Evolutionary conservation across 2,888 invertebrate genomes (phyloP).

Genomic region (Seladonia tumulorum): DNA sequence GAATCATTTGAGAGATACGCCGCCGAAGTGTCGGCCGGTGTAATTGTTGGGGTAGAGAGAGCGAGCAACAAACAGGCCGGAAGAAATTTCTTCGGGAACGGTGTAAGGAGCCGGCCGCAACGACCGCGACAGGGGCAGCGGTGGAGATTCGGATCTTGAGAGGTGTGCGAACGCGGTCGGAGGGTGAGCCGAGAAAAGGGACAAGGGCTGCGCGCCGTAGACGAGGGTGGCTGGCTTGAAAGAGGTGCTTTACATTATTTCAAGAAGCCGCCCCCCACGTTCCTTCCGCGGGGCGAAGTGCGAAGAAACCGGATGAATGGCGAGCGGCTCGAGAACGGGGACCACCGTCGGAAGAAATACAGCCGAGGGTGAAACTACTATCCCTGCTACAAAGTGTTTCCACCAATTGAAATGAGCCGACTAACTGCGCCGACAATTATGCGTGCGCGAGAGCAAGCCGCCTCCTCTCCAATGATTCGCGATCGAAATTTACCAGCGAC

Average conservation of each 20-base stretch:
- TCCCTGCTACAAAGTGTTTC: conserved; percentile 7
- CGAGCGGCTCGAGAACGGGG: conserved; percentile 35
- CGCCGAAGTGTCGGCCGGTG: conserved; percentile 49
- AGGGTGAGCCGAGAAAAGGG: conserved; percentile 38
- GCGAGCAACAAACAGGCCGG: conserved; percentile 62
- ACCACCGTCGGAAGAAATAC: conserved; percentile 31
- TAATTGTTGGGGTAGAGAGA: conserved; percentile 57
- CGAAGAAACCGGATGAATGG: conserved; percentile 59
- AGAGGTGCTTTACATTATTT: conserved; percentile 75
- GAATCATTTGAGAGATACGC: conserved; percentile 61
- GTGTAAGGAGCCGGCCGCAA: conserved; percentile 36
- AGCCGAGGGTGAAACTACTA: conserved; percentile 5
- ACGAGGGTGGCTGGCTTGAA: conserved; percentile 66
- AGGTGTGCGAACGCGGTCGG: conserved; percentile 42
- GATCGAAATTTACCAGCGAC: background rate
- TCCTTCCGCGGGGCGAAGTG: conserved; percentile 41
- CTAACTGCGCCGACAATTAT: conserved; percentile 13
- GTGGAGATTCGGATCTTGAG: conserved; percentile 66
- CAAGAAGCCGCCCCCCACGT: conserved; percentile 65
- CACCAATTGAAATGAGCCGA: conserved; percentile 26
- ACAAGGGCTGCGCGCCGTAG: conserved; percentile 48
- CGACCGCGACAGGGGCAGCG: conserved; percentile 38
- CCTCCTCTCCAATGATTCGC: background rate
- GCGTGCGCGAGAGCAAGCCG: background rate
- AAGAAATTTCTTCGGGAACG: conserved; percentile 48